Conservation (phyloP, 2,797 vertebrate genomes). For the Syngnathus rostellatus region DNA sequence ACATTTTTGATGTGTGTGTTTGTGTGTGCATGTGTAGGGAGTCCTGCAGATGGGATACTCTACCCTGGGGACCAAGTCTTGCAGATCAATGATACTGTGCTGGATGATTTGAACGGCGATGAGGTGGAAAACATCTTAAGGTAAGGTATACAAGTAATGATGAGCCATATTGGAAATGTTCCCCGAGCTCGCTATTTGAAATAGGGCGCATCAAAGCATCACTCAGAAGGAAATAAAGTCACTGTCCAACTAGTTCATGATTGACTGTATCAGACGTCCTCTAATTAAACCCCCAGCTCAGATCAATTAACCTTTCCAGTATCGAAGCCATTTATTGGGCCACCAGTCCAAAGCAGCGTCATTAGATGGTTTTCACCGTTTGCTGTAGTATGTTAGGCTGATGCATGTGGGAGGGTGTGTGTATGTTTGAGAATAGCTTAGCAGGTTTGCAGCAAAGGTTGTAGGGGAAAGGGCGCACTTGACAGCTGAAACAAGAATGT, state of each 20-base stretch:
- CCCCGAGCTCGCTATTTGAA: too few relatives aligned
- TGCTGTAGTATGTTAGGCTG: conserved; percentile 5
- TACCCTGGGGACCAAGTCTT: conserved; percentile 85
- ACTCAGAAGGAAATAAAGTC: not conserved
- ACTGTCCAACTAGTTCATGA: not conserved
- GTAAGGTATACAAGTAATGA: conserved; percentile 51
- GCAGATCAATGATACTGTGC: conserved; percentile 74
- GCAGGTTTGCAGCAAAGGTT: conserved; percentile 33
- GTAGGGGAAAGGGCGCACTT: conserved; percentile 32
- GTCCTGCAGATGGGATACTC: conserved; percentile 73
- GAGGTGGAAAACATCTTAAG: conserved; percentile 77
- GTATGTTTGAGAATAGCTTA: conserved; percentile 24
- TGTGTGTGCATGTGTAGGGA: conserved; percentile 52
- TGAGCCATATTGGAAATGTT: not conserved
- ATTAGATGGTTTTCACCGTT: conserved; percentile 7
- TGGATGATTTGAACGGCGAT: conserved; percentile 74
- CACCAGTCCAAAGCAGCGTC: conserved; percentile 12
- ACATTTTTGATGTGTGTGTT: conserved; percentile 18
- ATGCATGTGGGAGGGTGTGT: conserved; percentile 6
- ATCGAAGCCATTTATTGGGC: not conserved
- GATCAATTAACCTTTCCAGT: conserved; percentile 7
- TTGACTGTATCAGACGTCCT: conserved; percentile 1
- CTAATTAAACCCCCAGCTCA: not conserved
- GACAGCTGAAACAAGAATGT: conserved; percentile 35
- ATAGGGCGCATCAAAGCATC: not conserved